Conservation (phyloP, 1,140 invertebrate genomes). For the Trichonephila inaurata region DNA sequence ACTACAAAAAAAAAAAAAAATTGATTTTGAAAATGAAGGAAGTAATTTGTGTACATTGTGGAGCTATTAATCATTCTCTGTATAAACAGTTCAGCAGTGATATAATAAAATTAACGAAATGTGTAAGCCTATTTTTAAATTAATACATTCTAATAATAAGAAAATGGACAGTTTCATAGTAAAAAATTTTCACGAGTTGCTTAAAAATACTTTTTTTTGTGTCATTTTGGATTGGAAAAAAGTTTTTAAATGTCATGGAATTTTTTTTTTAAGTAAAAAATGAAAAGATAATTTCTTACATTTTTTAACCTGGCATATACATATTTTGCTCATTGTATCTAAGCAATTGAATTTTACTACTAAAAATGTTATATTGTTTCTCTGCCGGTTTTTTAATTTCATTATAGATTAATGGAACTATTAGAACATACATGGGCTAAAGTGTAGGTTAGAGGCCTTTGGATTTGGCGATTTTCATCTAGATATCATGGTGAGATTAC, state of each 20-base stretch:
- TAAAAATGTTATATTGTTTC: no score
- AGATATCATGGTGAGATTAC: no score
- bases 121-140: slow-evolving; percentile 1
- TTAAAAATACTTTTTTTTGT: not conserved
- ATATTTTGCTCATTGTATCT: no score
- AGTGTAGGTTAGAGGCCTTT: no score
- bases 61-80: not conserved
- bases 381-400: no score
- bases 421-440: no score
- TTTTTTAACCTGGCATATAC: not conserved
- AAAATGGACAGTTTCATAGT: not conserved
- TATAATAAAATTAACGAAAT: slow-evolving; percentile 51
- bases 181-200: no score
- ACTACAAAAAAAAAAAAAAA: no score
- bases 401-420: no score
- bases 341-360: no score
- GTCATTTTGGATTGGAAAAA: no score
- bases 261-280: not conserved
- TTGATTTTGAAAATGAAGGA: slow-evolving; percentile 16
- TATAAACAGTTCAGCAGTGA: slow-evolving; percentile 60
- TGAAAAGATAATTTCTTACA: not conserved
- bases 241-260: not conserved
- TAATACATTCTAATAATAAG: not conserved
- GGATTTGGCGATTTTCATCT: no score
- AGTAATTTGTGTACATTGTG: slow-evolving; percentile 55